Evolutionary conservation across 2,888 invertebrate genomes (phyloP), one percentile per base, ranked within the genome.

Genomic region (Allacma fusca): DNA sequence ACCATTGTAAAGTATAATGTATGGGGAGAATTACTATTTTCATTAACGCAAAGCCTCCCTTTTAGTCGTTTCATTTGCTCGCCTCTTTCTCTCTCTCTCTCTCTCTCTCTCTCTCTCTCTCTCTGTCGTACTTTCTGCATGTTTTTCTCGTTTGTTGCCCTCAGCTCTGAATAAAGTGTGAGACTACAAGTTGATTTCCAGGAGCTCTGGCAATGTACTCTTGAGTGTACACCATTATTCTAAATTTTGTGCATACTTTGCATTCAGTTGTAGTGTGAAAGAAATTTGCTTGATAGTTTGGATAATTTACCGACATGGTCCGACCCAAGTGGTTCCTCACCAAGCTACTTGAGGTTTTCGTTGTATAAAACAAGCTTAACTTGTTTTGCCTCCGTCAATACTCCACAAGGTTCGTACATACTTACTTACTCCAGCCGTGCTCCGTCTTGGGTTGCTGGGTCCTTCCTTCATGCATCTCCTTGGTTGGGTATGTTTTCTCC

Each of bases 271-370:
- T n/a, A 34, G 50, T 50, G 50, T 50, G 50, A 50, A 50, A 50
- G 50, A 50, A 50, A 50, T 50, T 23, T 26, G 26, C 62, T 62
- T 62, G 62, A 23, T 62, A 26, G 24, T 26, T 62, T 26, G 28
- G 65, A 26, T 65, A 65, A 65, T 65, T 65, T 29, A 65, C 65
- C 29, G 65, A 23, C 65, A 65, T 65, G 28, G 28, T 28, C 65
- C 65, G 24, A 65, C 65, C 65, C 26, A 65, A 65, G 65, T 65
- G 65, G 65, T 65, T 65, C 1, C 29, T 26, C 65, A 23, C 13
- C 62, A n/a, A 26, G 7, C 62, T 62, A 7, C 62, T 62, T 62
- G 23, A 23, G 23, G 24, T 62, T 62, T 62, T 26, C 62, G 2
- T 12, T 62, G 2, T 50, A 50, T 50, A 50, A 50, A n/a, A 50